These are phyloP conservation scores for Etheostoma perlongum DNA, from an alignment of 2,797 vertebrate genomes.

Conservation along the genomic window DNA sequence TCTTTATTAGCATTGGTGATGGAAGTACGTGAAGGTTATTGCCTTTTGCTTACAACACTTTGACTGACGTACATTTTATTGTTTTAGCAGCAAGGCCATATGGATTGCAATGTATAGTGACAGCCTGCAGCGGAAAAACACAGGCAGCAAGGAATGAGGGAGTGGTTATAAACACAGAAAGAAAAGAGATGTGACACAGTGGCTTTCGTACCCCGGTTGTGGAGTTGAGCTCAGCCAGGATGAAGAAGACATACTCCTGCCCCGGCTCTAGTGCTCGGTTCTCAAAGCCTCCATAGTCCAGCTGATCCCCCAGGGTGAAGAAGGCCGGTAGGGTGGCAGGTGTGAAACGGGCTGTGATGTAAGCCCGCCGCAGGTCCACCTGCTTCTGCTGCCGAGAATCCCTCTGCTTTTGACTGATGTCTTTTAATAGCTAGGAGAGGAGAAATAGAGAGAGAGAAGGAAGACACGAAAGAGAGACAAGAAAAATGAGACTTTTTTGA, in stretches of 20 bases:
- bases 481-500: conserved; percentile 18
- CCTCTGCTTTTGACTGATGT: conserved; percentile 89
- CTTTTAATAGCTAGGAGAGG: conserved; percentile 89
- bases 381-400: conserved; percentile 93
- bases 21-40: conserved; percentile 69
- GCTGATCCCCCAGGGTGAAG: conserved; percentile 95
- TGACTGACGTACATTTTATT: conserved; percentile 76
- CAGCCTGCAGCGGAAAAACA: conserved; percentile 54
- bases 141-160: conserved; percentile 14
- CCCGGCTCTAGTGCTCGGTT: conserved; percentile 94
- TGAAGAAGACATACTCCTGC: conserved; percentile 95
- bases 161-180: conserved; percentile 17
- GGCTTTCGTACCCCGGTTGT: conserved; percentile 87
- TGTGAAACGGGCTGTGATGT: conserved; percentile 94
- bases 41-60: conserved; percentile 67
- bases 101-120: conserved; percentile 72
- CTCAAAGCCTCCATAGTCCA: conserved; percentile 94
- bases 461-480: conserved; percentile 2
- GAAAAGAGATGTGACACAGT: conserved; percentile 36
- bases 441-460: conserved; percentile 4
- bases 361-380: conserved; percentile 91
- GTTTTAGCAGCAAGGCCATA: conserved; percentile 64
- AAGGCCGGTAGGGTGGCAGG: conserved; percentile 88
- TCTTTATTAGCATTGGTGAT: conserved; percentile 67
- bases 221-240: conserved; percentile 94